Evolutionary conservation across 2,113 vertebrate species (phyloP).

Genomic region (Grantiella picta): DNA sequence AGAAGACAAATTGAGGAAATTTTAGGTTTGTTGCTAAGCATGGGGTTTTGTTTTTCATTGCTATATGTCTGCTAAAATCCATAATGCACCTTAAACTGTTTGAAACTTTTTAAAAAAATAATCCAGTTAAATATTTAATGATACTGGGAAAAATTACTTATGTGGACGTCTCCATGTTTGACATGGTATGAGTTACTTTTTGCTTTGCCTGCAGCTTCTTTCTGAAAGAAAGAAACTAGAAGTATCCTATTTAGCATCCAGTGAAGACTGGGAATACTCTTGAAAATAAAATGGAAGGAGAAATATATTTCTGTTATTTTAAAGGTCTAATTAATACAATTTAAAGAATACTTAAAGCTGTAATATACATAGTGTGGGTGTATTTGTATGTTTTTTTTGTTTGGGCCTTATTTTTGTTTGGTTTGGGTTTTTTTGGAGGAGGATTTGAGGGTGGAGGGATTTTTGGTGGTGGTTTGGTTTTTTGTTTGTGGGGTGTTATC

Average conservation of each 20-base stretch:
- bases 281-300: neutral
- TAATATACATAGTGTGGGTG: neutral
- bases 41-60: neutral
- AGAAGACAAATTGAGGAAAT: neutral
- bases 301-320: neutral
- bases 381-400: neutral
- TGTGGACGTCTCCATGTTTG: accelerated
- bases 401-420: neutral
- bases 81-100: neutral
- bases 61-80: neutral
- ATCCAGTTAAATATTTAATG: neutral
- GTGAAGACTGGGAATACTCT: neutral
- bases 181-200: neutral
- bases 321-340: neutral
- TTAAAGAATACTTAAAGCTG: neutral
- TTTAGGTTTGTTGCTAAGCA: neutral
- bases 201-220: neutral
- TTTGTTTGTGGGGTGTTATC: neutral
- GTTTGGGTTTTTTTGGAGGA: neutral
- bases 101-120: neutral
- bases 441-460: neutral
- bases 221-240: neutral
- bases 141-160: neutral
- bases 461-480: neutral
- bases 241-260: neutral